Conservation (phyloP, 2,113 vertebrate genomes). For the Gymnobelideus leadbeateri region DNA sequence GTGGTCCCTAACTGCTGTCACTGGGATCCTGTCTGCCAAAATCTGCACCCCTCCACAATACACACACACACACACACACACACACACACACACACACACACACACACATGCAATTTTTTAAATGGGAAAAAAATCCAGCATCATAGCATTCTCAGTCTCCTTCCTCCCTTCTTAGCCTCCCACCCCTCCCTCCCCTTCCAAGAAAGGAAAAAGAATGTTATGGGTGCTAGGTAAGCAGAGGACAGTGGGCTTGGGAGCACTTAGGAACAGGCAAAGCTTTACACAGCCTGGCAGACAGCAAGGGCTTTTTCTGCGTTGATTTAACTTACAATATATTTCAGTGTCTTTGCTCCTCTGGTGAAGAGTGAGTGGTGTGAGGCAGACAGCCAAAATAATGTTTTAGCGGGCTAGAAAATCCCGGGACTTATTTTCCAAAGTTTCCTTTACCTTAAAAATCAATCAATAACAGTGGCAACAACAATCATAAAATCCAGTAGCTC, state of each 20-base stretch:
- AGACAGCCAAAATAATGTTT: neutral
- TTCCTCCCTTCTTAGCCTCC: neutral
- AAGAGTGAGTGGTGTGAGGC: neutral
- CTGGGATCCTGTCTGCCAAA: neutral
- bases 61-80: neutral
- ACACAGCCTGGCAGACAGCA: neutral
- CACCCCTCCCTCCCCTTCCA: neutral
- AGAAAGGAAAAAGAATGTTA: neutral
- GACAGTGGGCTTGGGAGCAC: neutral
- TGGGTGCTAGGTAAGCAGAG: neutral
- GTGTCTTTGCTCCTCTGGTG: slow-evolving; percentile 4
- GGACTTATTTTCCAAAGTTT: neutral
- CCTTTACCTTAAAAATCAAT: slow-evolving; percentile 3
- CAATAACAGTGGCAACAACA: neutral
- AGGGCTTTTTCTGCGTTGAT: neutral
- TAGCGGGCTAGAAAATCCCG: neutral
- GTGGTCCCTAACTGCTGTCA: slow-evolving; percentile 1
- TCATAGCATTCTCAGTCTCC: neutral
- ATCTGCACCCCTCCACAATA: too few relatives aligned
- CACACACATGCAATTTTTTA: neutral
- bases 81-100: too few relatives aligned
- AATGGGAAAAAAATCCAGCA: neutral
- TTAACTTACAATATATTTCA: slow-evolving; percentile 8
- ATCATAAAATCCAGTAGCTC: neutral
- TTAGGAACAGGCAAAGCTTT: neutral